Evolutionary conservation across 2,888 invertebrate species (phyloP).

Genomic region (Hypolimnas misippus): DNA sequence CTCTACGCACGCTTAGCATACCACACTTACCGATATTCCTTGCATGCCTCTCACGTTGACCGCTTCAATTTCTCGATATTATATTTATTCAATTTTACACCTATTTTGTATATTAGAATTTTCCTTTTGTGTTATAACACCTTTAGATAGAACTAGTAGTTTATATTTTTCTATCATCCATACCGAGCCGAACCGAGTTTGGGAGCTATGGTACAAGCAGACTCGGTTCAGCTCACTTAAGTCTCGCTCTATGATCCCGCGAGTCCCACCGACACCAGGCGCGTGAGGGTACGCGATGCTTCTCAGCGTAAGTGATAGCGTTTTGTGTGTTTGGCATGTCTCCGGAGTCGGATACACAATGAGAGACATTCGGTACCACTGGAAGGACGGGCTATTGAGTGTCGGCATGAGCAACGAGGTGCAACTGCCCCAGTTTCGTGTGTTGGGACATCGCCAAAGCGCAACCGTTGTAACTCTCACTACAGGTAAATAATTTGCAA

Average conservation of each 20-base stretch:
- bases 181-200: slow-evolving; percentile 49
- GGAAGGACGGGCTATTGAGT: slow-evolving; percentile 96
- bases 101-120: slow-evolving; percentile 26
- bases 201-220: slow-evolving; percentile 15
- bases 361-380: slow-evolving; percentile 98
- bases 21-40: slow-evolving; percentile 44
- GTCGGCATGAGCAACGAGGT: slow-evolving; percentile 98
- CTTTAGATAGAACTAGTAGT: slow-evolving; percentile 56
- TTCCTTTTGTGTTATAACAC: slow-evolving; percentile 48
- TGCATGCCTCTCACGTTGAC: slow-evolving; percentile 46
- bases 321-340: slow-evolving; percentile 85
- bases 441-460: slow-evolving; percentile 97
- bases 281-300: slow-evolving; percentile 66
- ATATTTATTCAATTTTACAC: slow-evolving; percentile 26
- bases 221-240: slow-evolving; percentile 56
- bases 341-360: slow-evolving; percentile 97
- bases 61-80: slow-evolving; percentile 23
- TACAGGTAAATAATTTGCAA: slow-evolving; percentile 90
- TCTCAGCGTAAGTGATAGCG: slow-evolving; percentile 84
- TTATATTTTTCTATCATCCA: slow-evolving; percentile 76
- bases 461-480: slow-evolving; percentile 96
- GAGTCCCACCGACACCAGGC: slow-evolving; percentile 59
- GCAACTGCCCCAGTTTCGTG: slow-evolving; percentile 98
- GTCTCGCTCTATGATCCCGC: slow-evolving; percentile 57
- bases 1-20: slow-evolving; percentile 50